A percentile compares a stretch with the other conserved stretches of the same genome.
phyloP scores from a whole-genome alignment of 2,888 invertebrate genomes.

The Plemyria rubiginata region DNA sequence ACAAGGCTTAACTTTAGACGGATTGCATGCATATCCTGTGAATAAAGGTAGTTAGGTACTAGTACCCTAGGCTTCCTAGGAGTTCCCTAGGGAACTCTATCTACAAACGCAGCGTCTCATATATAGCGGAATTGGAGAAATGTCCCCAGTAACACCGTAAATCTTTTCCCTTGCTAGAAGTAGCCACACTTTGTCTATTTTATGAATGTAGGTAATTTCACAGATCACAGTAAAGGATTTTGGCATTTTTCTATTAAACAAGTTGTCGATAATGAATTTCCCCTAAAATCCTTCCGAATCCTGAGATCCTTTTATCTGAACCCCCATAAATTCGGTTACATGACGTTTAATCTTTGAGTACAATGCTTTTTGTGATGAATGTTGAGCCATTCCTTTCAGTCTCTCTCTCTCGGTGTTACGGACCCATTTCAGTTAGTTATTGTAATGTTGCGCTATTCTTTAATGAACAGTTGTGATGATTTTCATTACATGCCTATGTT shows the following conservation, averaged over 20 bases:
- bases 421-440: slow-evolving; percentile 5
- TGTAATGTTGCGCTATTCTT: slow-evolving; percentile 9
- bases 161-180: too few species aligned
- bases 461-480: slow-evolving; percentile 2
- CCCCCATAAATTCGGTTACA: slow-evolving; percentile 8
- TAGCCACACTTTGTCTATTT: too few species aligned
- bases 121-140: too few species aligned
- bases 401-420: background rate
- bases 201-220: too few species aligned
- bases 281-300: background rate
- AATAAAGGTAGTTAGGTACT: too few species aligned
- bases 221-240: background rate
- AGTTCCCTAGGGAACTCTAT: too few species aligned
- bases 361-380: slow-evolving; percentile 24
- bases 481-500: background rate
- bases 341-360: slow-evolving; percentile 20
- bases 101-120: too few species aligned
- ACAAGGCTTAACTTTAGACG: too few species aligned
- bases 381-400: slow-evolving; percentile 16
- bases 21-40: too few species aligned
- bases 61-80: too few species aligned
- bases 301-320: slow-evolving; percentile 12
- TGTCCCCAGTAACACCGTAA: too few species aligned
- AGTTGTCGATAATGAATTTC: background rate
- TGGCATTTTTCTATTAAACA: background rate